Base-by-base conservation (phyloP, 2,113 vertebrate species). In the Polyodon spathula region DNA sequence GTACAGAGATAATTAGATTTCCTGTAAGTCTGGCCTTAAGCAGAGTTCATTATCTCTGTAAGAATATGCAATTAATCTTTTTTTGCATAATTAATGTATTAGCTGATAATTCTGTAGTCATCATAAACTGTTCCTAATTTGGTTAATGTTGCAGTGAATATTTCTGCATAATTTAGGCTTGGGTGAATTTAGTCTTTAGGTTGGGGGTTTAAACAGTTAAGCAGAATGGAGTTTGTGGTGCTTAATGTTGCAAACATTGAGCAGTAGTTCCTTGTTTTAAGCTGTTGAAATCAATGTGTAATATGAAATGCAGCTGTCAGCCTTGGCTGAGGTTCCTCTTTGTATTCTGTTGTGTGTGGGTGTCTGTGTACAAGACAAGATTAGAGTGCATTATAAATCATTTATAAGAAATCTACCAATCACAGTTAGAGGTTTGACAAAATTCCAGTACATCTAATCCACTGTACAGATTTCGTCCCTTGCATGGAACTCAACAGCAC, bases 61-160 rank as follows among this genome's bases (percentile, higher is more conserved):
- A 10, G 46, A 76, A 71, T 76, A 72, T 71, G 68, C 69, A 72
- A 71, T 78, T 67, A 73, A 71, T 67, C 61, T 70, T 75, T 68
- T 68, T 73, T 64, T 66, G 63, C 70, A 69, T 73, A 64, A 76
- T 80, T 73, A 74, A 75, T 74, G 73, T 69, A 76, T 77, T 67
- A 76, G 55, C 54, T 71, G 70, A 70, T 75, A 68, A 76, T 39
- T 65, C 56, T 66, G 60, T 66, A 11, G 41, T 78, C 76, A 77
- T 73, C 74, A 73, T 76, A 76, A 69, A 62, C 39, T 61, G 46
- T 67, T 58, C 66, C 56, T 74, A 70, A 73, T 72, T 65, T 67
- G 56, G 27, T 58, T 57, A 71, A 63, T 72, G 64, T 76, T 67
- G 8, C 46, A 50, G 2, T 8, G 10, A 50, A 4, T 10, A 10